phyloP scores from a whole-genome alignment of 2,113 vertebrate genomes.

The Triplophysa tibetana region DNA sequence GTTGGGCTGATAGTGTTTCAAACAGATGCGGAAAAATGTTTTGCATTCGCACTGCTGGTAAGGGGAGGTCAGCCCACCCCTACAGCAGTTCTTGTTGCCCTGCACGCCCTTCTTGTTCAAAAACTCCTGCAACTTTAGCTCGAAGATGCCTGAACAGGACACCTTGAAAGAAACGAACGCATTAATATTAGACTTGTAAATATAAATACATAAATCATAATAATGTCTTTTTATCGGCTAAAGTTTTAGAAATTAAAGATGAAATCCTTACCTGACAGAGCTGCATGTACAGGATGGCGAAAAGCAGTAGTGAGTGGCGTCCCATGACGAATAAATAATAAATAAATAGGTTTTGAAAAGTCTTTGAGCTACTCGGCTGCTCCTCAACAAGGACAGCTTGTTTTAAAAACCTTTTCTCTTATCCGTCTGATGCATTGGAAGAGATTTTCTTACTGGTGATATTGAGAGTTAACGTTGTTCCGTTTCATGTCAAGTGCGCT shows the following conservation, averaged over 20 bases:
- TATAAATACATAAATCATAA: neutral
- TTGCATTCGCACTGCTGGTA: slow-evolving; percentile 92
- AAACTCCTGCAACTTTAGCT: slow-evolving; percentile 96
- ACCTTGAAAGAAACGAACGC: slow-evolving; percentile 4
- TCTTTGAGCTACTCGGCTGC: slow-evolving; percentile 52
- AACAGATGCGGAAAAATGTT: slow-evolving; percentile 95
- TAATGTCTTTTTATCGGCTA: neutral
- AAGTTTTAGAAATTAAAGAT: neutral
- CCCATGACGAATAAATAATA: slow-evolving; percentile 82
- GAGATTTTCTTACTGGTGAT: slow-evolving; percentile 60
- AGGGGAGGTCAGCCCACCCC: slow-evolving; percentile 69
- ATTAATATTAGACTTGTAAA: slow-evolving; percentile 1
- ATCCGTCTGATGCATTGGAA: slow-evolving; percentile 68
- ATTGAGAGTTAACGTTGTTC: slow-evolving; percentile 67
- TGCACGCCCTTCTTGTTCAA: slow-evolving; percentile 90
- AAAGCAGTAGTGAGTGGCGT: slow-evolving; percentile 76
- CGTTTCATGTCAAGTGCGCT: slow-evolving; percentile 62
- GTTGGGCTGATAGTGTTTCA: slow-evolving; percentile 97
- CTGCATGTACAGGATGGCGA: slow-evolving; percentile 77
- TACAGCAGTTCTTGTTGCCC: slow-evolving; percentile 90
- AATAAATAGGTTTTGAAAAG: slow-evolving; percentile 62
- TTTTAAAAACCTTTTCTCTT: slow-evolving; percentile 62
- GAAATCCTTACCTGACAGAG: slow-evolving; percentile 83
- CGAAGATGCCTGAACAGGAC: slow-evolving; percentile 81
- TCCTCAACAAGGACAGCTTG: slow-evolving; percentile 58